Percentiles rank a stretch among this genome's conserved stretches.
Conservation (phyloP, 1,140 invertebrate species). For the Drosophila watanabei region DNA sequence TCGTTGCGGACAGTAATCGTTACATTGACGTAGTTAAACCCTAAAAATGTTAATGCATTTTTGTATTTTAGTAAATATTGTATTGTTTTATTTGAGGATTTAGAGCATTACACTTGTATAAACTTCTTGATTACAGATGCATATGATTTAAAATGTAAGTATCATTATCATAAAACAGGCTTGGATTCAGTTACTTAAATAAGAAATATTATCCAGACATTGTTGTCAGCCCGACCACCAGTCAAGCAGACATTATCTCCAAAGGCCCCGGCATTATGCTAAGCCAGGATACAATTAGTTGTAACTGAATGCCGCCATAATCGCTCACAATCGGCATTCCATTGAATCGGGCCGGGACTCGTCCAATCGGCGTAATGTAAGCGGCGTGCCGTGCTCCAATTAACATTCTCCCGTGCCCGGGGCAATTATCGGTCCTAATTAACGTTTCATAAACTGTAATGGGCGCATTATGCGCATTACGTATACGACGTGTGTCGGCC, state of each 20-base stretch:
- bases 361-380: conserved; percentile 75
- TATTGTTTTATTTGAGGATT: not conserved
- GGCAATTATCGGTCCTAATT: conserved; percentile 78
- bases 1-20: conserved; percentile 4
- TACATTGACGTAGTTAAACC: conserved; percentile 1
- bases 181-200: not conserved
- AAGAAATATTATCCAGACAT: not conserved
- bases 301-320: conserved; percentile 30
- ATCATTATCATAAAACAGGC: not conserved
- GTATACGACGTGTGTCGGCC: conserved; percentile 66
- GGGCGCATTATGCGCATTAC: conserved; percentile 56
- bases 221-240: not conserved
- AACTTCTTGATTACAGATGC: not conserved
- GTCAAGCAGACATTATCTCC: not conserved
- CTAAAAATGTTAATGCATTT: not conserved
- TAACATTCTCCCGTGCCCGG: conserved; percentile 52
- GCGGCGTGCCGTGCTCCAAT: conserved; percentile 58
- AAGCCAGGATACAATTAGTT: conserved; percentile 9
- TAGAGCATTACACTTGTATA: not conserved
- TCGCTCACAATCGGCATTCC: conserved; percentile 30
- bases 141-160: not conserved
- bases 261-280: not conserved
- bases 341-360: conserved; percentile 7
- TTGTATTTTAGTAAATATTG: too few species aligned
- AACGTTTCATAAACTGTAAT: conserved; percentile 78